Conservation (phyloP, 2,888 invertebrate species). For the Phragmatobia fuliginosa region DNA sequence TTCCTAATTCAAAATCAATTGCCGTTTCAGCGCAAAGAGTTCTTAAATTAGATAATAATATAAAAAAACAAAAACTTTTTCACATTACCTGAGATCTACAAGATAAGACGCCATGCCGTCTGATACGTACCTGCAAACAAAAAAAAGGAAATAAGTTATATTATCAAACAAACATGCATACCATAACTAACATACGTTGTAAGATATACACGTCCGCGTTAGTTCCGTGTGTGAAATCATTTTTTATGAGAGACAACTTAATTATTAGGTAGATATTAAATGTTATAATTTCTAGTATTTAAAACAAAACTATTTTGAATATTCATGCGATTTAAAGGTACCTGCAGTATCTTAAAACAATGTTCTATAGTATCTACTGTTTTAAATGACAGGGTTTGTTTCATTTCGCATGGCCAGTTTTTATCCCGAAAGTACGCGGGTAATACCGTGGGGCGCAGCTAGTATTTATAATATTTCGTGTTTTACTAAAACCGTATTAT, state of each 20-base stretch:
- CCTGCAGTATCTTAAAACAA: not conserved
- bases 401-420: too few species aligned
- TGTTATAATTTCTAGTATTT: not conserved
- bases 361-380: not conserved
- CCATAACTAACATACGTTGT: constrained; percentile 16
- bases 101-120: constrained; percentile 32
- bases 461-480: too few species aligned
- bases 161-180: constrained; percentile 29
- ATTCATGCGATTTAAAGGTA: not conserved
- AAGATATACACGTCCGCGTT: constrained; percentile 36
- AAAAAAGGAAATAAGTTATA: constrained; percentile 38
- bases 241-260: constrained; percentile 28
- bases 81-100: constrained; percentile 37
- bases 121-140: constrained; percentile 69
- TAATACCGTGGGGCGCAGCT: too few species aligned
- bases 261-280: constrained; percentile 15
- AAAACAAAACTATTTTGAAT: not conserved
- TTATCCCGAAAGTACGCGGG: too few species aligned
- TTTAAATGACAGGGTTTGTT: not conserved
- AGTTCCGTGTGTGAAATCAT: constrained; percentile 39
- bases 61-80: not conserved
- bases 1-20: not conserved
- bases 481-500: too few species aligned
- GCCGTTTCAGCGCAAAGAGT: not conserved
- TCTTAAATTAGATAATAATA: too few species aligned